Percentiles rank a stretch among this genome's conserved stretches.
phyloP scores from a whole-genome alignment of 2,888 invertebrate genomes.

The Zele albiditarsus region DNA sequence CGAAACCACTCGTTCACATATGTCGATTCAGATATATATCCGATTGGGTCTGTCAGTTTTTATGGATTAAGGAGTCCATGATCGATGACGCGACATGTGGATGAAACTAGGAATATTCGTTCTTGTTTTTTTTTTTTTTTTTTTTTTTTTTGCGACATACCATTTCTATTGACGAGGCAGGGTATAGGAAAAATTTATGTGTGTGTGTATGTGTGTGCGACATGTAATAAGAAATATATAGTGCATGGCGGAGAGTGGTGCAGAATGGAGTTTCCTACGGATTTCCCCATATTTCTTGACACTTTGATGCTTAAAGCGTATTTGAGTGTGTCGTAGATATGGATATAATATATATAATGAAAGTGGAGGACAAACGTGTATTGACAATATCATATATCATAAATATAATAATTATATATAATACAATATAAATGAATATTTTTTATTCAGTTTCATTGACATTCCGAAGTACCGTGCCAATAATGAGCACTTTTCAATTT shows the following conservation, averaged over 20 bases:
- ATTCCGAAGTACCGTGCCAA: too few species aligned
- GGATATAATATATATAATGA: not conserved
- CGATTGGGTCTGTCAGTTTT: not conserved
- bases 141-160: conserved; percentile 18
- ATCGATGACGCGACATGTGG: not conserved
- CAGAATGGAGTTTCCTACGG: too few species aligned
- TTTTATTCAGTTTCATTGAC: too few species aligned
- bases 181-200: not conserved
- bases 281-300: not conserved
- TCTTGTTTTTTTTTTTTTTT: not conserved
- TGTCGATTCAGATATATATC: not conserved
- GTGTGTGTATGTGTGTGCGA: not conserved
- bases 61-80: not conserved
- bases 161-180: conserved; percentile 18
- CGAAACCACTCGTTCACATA: not conserved
- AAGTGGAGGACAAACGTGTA: not conserved
- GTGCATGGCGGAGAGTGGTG: not conserved
- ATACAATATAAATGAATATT: too few species aligned
- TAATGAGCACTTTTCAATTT: too few species aligned
- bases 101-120: not conserved
- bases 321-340: not conserved
- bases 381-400: too few species aligned
- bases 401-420: too few species aligned
- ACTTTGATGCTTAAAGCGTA: not conserved
- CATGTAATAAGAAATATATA: not conserved